Evolutionary conservation across 2,113 vertebrate species (phyloP), one percentile per base, ranked within the genome.

Genomic region (Calidris pugnax): DNA sequence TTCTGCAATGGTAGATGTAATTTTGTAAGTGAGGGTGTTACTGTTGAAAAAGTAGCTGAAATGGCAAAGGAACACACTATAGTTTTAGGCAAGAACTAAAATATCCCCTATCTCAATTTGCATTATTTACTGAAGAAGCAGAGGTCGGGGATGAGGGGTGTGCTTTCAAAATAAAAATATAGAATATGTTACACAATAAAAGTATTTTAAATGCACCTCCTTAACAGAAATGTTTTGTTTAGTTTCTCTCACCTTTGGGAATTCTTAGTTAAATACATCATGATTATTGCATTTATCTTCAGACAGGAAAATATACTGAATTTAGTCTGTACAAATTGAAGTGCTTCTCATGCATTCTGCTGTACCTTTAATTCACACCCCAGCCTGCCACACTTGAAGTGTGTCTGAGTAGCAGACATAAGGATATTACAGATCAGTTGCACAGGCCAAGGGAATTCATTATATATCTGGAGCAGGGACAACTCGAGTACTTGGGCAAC

Each of bases 401-500:
- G 12, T 79, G 35, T 56, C 82, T 92, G 75, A 68, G 45, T 72
- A 43, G 39, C 45, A 87, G 53, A 17, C 72, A 88, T 48, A 85
- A 93, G 59, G 45, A 77, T 55, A 69, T 90, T 55, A 69, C 7
- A 83, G 63, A 86, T 22, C 79, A 95, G 64, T 14, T 88, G 71
- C 55, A 87, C 11, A 83, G 85, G 59, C 55, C 72, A 69, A 79
- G 78, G 76, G 63, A 92, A 90, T 76, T 82, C 53, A 90, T 94
- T 85, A 62, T 60, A 12, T 66, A 73, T 48, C 71, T 63, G 86
- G 55, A 86, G 59, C 83, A 88, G 75, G 22, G 37, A 77, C 55
- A 90, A 77, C 41, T 18, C 39, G n/a, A 80, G 45, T n/a, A 69
- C 13, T 76, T 92, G 6, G 2, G 50, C 63, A 76, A 83, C 33